Evolutionary conservation across 2,797 vertebrate genomes (phyloP).

Genomic region (Artibeus jamaicensis): DNA sequence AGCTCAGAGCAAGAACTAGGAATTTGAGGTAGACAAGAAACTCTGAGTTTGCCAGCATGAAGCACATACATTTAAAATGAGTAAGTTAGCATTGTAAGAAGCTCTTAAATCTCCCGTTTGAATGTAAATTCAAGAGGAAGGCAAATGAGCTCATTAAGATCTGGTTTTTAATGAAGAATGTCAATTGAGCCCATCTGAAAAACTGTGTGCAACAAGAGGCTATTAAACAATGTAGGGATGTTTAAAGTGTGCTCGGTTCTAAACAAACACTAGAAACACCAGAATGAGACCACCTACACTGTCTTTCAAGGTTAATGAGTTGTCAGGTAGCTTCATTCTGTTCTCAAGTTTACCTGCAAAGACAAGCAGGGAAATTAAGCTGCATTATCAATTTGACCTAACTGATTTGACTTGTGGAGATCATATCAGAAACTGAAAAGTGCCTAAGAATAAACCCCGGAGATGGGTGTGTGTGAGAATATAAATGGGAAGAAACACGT

Average conservation of each 20-base stretch:
- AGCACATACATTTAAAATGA: slow-evolving; percentile 34
- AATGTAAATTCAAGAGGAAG: slow-evolving; percentile 69
- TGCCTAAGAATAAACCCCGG: slow-evolving; percentile 61
- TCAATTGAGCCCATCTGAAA: slow-evolving; percentile 73
- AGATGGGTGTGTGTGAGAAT: slow-evolving; percentile 55
- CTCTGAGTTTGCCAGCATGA: not conserved
- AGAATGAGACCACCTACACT: slow-evolving; percentile 76
- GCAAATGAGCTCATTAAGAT: slow-evolving; percentile 60
- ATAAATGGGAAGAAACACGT: slow-evolving; percentile 44
- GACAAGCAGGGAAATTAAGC: slow-evolving; percentile 76
- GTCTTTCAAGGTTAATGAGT: slow-evolving; percentile 81
- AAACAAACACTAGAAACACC: slow-evolving; percentile 64
- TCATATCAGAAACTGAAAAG: slow-evolving; percentile 53
- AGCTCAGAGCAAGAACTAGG: slow-evolving; percentile 54
- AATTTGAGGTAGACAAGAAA: slow-evolving; percentile 34
- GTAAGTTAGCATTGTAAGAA: slow-evolving; percentile 62
- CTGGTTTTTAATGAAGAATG: slow-evolving; percentile 76
- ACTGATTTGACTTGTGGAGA: slow-evolving; percentile 72
- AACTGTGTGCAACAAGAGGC: slow-evolving; percentile 66
- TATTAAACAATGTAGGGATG: slow-evolving; percentile 62
- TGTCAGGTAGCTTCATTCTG: slow-evolving; percentile 76
- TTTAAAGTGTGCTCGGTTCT: slow-evolving; percentile 57
- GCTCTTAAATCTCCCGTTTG: slow-evolving; percentile 66
- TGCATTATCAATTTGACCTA: slow-evolving; percentile 73
- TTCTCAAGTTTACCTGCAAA: slow-evolving; percentile 80